Evolutionary conservation across 2,113 vertebrate species (phyloP).

Genomic region (Poeciliopsis turrubarensis): DNA sequence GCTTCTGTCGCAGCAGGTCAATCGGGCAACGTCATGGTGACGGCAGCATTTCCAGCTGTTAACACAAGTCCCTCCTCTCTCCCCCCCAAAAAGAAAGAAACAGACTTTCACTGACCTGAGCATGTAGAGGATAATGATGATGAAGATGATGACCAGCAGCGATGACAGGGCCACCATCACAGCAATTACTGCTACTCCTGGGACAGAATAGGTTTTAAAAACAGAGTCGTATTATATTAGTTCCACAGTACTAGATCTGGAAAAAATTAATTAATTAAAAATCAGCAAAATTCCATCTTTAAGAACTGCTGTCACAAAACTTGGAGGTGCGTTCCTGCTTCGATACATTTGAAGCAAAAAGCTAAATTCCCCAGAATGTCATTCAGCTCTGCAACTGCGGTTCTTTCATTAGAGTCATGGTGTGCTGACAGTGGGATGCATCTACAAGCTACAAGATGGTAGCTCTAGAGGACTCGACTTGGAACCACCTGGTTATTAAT

Average conservation of each 20-base stretch:
- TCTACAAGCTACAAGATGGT: not conserved
- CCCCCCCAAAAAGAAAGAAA: not conserved
- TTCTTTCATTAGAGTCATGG: too few species aligned
- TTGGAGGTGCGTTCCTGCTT: too few species aligned
- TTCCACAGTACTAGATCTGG: not conserved
- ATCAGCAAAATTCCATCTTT: not conserved
- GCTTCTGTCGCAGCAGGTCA: slow-evolving; percentile 28
- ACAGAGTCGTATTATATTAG: not conserved
- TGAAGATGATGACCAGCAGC: slow-evolving; percentile 96
- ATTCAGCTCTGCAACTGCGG: too few species aligned
- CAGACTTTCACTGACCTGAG: slow-evolving; percentile 84
- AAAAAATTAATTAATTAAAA: not conserved
- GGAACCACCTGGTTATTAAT: too few species aligned
- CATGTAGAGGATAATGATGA: slow-evolving; percentile 99
- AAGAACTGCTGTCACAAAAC: too few species aligned
- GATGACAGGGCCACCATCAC: slow-evolving; percentile 97
- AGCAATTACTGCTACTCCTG: slow-evolving; percentile 84
- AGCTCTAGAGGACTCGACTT: not conserved
- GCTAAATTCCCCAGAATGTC: too few species aligned
- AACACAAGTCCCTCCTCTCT: slow-evolving; percentile 7
- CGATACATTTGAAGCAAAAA: too few species aligned
- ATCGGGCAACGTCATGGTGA: slow-evolving; percentile 48
- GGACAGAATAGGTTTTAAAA: not conserved
- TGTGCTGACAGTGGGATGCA: too few species aligned
- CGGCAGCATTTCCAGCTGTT: slow-evolving; percentile 28